phyloP scores from a whole-genome alignment of 2,113 vertebrate species.

The Crotalus tigris region DNA sequence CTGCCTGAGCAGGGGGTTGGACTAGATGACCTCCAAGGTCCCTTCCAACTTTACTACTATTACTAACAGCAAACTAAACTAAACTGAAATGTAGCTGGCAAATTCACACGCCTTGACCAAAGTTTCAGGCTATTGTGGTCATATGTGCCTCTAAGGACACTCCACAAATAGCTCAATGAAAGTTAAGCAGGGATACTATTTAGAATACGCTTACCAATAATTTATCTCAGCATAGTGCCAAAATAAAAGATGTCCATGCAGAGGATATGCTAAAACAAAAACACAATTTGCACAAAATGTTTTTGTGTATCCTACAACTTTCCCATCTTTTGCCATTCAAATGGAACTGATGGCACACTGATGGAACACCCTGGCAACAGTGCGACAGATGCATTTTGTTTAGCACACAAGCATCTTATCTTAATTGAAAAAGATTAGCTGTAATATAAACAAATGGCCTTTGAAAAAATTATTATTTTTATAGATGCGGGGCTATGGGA shows the following conservation, averaged over 20 bases:
- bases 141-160: not conserved
- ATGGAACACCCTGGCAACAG: constrained; percentile 45
- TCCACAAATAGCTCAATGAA: not conserved
- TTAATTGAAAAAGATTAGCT: constrained; percentile 50
- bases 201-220: not conserved
- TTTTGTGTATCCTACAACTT: constrained; percentile 29
- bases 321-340: constrained; percentile 47
- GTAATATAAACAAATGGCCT: constrained; percentile 55
- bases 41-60: too few species aligned
- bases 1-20: too few species aligned
- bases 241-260: fast-evolving
- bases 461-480: constrained; percentile 42
- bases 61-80: too few species aligned
- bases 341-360: constrained; percentile 41
- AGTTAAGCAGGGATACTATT: not conserved
- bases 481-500: constrained; percentile 50
- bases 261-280: not conserved
- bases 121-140: not conserved
- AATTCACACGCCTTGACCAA: not conserved
- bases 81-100: not conserved
- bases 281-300: not conserved
- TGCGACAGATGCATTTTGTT: constrained; percentile 23
- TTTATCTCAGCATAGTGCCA: not conserved
- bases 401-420: constrained; percentile 48
- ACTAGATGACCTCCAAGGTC: too few species aligned